Evolutionary conservation across 2,797 vertebrate genomes (phyloP).

Genomic region (Oreonectes daqikongensis): DNA sequence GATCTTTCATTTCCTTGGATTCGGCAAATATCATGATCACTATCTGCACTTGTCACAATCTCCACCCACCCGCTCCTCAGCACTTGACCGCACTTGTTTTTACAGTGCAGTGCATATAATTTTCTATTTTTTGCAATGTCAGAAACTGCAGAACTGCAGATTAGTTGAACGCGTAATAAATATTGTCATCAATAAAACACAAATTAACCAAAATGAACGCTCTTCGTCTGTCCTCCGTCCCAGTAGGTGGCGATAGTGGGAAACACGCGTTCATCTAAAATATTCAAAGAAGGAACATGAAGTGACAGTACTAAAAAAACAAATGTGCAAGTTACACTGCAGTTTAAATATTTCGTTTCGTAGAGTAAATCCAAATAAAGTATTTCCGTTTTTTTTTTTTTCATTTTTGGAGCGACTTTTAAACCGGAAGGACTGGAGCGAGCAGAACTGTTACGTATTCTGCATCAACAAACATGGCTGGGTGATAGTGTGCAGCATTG

Average conservation of each 20-base stretch:
- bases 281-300: background rate
- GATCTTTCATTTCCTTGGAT: background rate
- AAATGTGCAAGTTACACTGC: background rate
- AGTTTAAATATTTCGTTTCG: background rate
- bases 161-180: background rate
- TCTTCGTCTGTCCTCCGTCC: slow-evolving; percentile 12
- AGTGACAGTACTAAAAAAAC: background rate
- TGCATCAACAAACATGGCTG: slow-evolving; percentile 71
- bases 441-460: slow-evolving; percentile 30
- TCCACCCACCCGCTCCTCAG: slow-evolving; percentile 32
- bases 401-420: slow-evolving; percentile 64
- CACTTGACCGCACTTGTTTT: background rate
- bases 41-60: background rate
- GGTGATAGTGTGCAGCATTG: slow-evolving; percentile 16
- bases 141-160: background rate
- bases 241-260: slow-evolving; percentile 19
- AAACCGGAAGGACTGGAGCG: slow-evolving; percentile 67
- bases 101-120: background rate
- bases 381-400: too few species aligned
- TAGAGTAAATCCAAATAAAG: background rate
- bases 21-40: slow-evolving; percentile 15
- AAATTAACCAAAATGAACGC: background rate
- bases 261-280: background rate
- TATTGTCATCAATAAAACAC: background rate
- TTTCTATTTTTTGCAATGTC: background rate